Evolutionary conservation across 2,888 invertebrate genomes (phyloP), one percentile per base, ranked within the genome.

Genomic region (Uropetala carovei): DNA sequence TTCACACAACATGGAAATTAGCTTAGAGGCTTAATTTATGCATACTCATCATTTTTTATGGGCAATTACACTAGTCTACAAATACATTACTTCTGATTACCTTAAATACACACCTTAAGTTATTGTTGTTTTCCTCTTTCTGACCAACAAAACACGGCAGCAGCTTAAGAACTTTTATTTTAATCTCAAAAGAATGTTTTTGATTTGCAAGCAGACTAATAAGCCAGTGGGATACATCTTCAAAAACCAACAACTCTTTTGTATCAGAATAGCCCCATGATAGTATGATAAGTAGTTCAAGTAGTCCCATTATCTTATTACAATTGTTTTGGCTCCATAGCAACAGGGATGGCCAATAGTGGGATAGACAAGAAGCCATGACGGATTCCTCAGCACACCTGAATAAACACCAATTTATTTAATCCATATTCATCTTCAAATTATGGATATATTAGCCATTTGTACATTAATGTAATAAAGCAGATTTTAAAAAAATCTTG

Each of bases 71-170:
- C n/a, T n/a, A n/a, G n/a, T n/a, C n/a, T 43, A 43, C 43, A 43
- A 43, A 43, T 43, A 3, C 3, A 43, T 43, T 43, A 43, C 43
- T 43, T 43, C 43, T 43, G 43, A 43, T 43, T 43, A 43, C 1
- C 43, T 43, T 92, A 2, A 94, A 85, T 9, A 93, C 93, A 22
- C 56, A 92, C 91, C 92, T 92, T 0, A 94, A 57, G 9, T 92
- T 92, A 0, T 59, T n/a, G 92, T 94, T 93, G 1, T 93, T 92
- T 60, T 93, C 92, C 58, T 94, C 94, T 11, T 93, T 92, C 0
- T 93, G 92, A 0, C 93, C 93, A 27, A 94, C 93, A 9, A 94
- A 56, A 83, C 94, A 93, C 9, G 94, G 94, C 13, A 94, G 92
- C 0, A 94, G 92, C 43, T 93, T 93, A 68, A 94, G 93, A 18